Percentiles rank a stretch among this genome's conserved stretches.
These are phyloP conservation scores for Rhagophthalmus giganteus DNA, from an alignment of 2,888 invertebrate genomes.

Conservation along the genomic window DNA sequence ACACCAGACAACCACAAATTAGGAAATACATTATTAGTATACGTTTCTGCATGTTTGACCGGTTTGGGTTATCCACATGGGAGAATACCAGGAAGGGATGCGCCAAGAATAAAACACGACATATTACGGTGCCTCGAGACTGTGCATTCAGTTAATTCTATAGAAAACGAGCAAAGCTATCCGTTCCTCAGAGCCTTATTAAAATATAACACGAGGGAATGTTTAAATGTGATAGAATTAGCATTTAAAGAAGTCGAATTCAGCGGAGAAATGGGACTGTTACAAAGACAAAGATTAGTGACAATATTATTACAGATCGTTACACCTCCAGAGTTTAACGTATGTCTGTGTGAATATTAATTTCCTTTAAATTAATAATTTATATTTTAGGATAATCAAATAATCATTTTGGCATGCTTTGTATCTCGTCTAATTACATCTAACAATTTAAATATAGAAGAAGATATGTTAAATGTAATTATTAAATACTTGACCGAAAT, in stretches of 20 bases:
- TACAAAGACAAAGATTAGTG: constrained; percentile 75
- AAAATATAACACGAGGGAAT: constrained; percentile 82
- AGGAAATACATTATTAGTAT: constrained; percentile 83
- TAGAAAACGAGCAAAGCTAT: constrained; percentile 66
- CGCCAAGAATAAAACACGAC: constrained; percentile 72
- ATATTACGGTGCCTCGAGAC: constrained; percentile 71
- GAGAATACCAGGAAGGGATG: constrained; percentile 65
- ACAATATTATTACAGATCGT: constrained; percentile 78
- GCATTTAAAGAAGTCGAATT: constrained; percentile 84
- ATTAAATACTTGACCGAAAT: constrained; percentile 57
- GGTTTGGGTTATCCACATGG: constrained; percentile 82
- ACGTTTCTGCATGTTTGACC: constrained; percentile 84
- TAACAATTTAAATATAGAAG: constrained; percentile 49
- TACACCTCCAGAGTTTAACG: constrained; percentile 67
- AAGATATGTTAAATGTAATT: constrained; percentile 60
- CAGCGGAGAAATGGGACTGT: constrained; percentile 68
- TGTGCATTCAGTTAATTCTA: constrained; percentile 66
- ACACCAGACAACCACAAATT: constrained; percentile 60
- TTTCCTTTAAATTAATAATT: no score
- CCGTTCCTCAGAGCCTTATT: constrained; percentile 75
- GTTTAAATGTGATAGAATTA: constrained; percentile 80
- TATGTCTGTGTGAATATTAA: no score
- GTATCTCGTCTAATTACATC: constrained; percentile 49
- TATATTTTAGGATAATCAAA: constrained; percentile 61
- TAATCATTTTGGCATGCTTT: constrained; percentile 52